Conservation (phyloP, 2,888 invertebrate species). For the Acleris holmiana region DNA sequence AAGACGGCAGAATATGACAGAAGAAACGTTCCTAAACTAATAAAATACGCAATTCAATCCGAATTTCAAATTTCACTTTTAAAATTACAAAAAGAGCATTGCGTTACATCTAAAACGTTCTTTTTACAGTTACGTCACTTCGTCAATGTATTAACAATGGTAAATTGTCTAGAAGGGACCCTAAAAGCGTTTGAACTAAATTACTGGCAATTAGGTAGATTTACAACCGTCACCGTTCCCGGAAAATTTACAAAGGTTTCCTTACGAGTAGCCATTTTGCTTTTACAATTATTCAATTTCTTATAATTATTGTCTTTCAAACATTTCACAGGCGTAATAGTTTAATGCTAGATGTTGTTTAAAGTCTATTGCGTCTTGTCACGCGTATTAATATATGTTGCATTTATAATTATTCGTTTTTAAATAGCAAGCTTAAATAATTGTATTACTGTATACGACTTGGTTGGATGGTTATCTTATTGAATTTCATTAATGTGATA, state of each 20-base stretch:
- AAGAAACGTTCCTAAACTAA: too few relatives aligned
- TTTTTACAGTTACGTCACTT: neutral
- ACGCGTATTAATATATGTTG: neutral
- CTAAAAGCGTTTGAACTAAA: constrained; percentile 46
- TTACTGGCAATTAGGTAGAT: constrained; percentile 77
- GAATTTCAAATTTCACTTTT: too few relatives aligned
- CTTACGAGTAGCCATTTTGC: constrained; percentile 43
- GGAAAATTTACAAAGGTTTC: constrained; percentile 59
- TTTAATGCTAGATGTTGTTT: constrained; percentile 8
- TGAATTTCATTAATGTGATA: too few relatives aligned
- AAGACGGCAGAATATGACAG: too few relatives aligned
- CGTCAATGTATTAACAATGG: neutral
- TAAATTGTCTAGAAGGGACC: constrained; percentile 11
- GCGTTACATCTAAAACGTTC: neutral
- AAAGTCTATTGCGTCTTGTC: neutral
- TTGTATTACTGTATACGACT: too few relatives aligned
- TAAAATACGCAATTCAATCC: too few relatives aligned
- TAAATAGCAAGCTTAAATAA: too few relatives aligned
- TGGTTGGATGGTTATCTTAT: too few relatives aligned
- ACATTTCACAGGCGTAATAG: constrained; percentile 33
- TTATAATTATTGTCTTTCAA: constrained; percentile 50
- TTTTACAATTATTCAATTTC: constrained; percentile 54
- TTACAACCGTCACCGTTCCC: constrained; percentile 73
- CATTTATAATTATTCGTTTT: neutral
- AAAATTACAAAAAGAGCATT: too few relatives aligned